These are phyloP conservation scores for Nesogale talazaci DNA, from an alignment of 2,113 vertebrate genomes.

Conservation along the genomic window DNA sequence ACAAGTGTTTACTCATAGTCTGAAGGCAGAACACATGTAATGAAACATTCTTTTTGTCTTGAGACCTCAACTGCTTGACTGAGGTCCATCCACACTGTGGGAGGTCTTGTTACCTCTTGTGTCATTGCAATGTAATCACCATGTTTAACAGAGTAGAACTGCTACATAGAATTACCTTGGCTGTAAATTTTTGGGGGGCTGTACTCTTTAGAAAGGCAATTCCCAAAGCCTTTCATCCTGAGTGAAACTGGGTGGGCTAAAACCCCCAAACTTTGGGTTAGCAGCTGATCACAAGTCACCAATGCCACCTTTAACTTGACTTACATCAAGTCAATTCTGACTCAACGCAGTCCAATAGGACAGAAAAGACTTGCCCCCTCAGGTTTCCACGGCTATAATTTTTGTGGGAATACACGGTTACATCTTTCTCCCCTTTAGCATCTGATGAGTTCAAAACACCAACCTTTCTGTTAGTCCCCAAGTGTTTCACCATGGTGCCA, in stretches of 20 bases:
- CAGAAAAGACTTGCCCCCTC: neutral
- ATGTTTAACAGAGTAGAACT: neutral
- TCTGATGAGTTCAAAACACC: neutral
- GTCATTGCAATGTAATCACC: neutral
- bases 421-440: neutral
- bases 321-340: neutral
- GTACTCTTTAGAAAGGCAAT: neutral
- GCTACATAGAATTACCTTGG: neutral
- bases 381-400: neutral
- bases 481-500: too few species aligned
- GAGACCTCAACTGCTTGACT: neutral
- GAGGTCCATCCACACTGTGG: neutral
- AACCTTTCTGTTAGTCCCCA: too few species aligned
- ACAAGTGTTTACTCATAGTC: neutral
- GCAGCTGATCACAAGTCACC: neutral
- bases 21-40: neutral
- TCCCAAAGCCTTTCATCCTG: neutral
- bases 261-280: neutral
- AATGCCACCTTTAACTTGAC: neutral
- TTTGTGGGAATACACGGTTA: neutral
- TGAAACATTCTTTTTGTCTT: neutral
- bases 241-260: neutral
- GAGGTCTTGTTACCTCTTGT: neutral
- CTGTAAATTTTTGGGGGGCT: too few species aligned
- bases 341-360: neutral